A percentile compares a stretch with the other conserved stretches of the same genome.
Evolutionary conservation across 2,888 invertebrate species (phyloP).

Genomic region (Polydrusus pterygomalis): DNA sequence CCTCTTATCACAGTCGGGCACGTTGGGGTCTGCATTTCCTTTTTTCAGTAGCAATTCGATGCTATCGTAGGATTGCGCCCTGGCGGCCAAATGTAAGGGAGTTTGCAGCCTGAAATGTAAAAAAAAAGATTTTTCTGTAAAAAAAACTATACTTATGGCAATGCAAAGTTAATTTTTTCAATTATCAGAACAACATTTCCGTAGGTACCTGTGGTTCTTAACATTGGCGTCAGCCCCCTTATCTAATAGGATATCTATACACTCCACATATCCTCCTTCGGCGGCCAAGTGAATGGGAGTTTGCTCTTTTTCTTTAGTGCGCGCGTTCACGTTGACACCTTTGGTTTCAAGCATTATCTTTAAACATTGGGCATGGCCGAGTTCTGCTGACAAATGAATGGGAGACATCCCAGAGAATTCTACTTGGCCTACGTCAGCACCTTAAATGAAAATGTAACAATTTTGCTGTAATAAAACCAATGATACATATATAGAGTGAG

Average conservation of each 20-base stretch:
- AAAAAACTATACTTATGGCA: too few relatives aligned
- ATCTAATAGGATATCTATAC: slow-evolving; percentile 82
- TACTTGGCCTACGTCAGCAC: slow-evolving; percentile 84
- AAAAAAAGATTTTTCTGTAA: too few relatives aligned
- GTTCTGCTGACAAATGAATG: slow-evolving; percentile 87
- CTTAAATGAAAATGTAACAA: slow-evolving; percentile 1
- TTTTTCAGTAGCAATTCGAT: slow-evolving; percentile 85
- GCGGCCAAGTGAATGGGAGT: slow-evolving; percentile 91
- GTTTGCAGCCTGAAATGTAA: slow-evolving; percentile 81
- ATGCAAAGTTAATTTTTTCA: too few relatives aligned
- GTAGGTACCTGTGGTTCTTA: slow-evolving; percentile 44
- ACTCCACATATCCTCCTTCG: slow-evolving; percentile 89
- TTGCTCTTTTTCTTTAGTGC: slow-evolving; percentile 84
- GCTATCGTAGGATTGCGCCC: slow-evolving; percentile 86
- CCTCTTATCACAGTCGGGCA: slow-evolving; percentile 86
- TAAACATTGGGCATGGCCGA: slow-evolving; percentile 85
- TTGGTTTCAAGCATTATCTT: slow-evolving; percentile 84
- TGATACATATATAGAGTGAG: too few relatives aligned
- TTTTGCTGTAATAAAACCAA: too few relatives aligned
- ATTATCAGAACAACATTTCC: neutral
- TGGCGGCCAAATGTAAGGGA: slow-evolving; percentile 88
- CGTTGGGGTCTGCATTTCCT: slow-evolving; percentile 85
- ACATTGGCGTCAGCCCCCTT: slow-evolving; percentile 84
- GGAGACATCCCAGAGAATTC: slow-evolving; percentile 87
- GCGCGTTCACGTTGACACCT: slow-evolving; percentile 81